Conservation (phyloP, 2,888 invertebrate genomes). For the Orgyia antiqua region DNA sequence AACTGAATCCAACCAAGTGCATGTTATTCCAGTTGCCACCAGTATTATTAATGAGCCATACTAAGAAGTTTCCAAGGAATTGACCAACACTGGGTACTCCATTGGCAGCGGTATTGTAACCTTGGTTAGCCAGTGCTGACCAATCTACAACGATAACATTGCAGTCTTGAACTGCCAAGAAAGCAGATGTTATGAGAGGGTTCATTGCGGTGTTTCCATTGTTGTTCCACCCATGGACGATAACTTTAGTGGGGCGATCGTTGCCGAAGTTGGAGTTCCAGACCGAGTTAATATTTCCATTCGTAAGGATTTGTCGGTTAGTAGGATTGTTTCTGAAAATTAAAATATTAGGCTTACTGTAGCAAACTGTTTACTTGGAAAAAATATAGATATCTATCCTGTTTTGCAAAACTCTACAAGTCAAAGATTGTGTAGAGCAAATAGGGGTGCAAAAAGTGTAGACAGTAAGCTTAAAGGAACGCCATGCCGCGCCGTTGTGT, state of each 20-base stretch:
- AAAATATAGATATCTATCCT: no score
- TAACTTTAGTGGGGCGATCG: conserved; percentile 34
- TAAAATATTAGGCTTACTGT: no score
- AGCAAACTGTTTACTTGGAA: no score
- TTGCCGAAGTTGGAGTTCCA: conserved; percentile 34
- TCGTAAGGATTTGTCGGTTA: conserved; percentile 29
- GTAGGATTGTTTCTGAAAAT: conserved; percentile 25
- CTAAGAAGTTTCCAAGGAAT: conserved; percentile 47
- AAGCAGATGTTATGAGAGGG: conserved; percentile 39
- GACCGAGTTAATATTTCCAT: conserved; percentile 32
- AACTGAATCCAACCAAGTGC: conserved; percentile 60
- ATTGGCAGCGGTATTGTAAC: conserved; percentile 32
- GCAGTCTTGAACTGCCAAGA: conserved; percentile 38
- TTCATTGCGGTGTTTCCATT: conserved; percentile 42
- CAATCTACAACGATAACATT: conserved; percentile 60
- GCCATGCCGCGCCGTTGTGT: no score
- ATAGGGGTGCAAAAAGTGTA: no score
- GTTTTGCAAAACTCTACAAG: no score
- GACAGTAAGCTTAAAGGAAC: no score
- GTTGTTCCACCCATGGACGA: conserved; percentile 59
- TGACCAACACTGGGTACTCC: conserved; percentile 47
- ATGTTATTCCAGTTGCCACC: conserved; percentile 55
- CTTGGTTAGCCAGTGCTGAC: conserved; percentile 34
- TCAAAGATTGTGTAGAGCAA: no score
- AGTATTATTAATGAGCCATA: conserved; percentile 44